These are phyloP conservation scores for Globodera ellingtonae DNA, from an alignment of 1,140 invertebrate genomes.

Conservation along the genomic window DNA sequence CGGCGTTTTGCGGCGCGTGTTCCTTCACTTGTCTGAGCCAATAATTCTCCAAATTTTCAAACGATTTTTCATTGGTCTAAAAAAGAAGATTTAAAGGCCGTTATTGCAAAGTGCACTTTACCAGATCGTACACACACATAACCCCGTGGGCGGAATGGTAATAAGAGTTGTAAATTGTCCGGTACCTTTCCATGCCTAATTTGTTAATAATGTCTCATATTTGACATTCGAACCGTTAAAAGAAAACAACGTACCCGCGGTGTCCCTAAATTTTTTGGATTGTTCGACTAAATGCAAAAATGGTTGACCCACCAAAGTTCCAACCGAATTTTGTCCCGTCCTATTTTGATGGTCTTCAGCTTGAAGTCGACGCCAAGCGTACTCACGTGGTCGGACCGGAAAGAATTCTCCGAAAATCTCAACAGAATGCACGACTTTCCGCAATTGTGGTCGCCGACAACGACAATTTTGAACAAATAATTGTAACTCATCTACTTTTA, in stretches of 20 bases:
- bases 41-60: slow-evolving; percentile 65
- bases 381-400: slow-evolving; percentile 61
- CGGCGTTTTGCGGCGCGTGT: slow-evolving; percentile 62
- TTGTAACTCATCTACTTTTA: slow-evolving; percentile 60
- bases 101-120: slow-evolving; percentile 11
- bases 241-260: slow-evolving; percentile 54
- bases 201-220: too few species aligned
- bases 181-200: slow-evolving; percentile 23
- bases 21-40: slow-evolving; percentile 63
- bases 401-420: slow-evolving; percentile 63
- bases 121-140: slow-evolving; percentile 64
- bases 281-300: not conserved
- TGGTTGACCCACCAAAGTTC: slow-evolving; percentile 44
- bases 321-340: slow-evolving; percentile 58
- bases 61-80: slow-evolving; percentile 56
- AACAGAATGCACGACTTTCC: slow-evolving; percentile 62
- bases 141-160: slow-evolving; percentile 65
- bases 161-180: slow-evolving; percentile 65
- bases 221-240: too few species aligned
- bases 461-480: slow-evolving; percentile 65
- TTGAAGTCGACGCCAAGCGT: slow-evolving; percentile 65
- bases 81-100: not conserved
- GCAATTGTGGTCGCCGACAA: slow-evolving; percentile 64
- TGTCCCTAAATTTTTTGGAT: slow-evolving; percentile 40
- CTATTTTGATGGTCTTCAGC: slow-evolving; percentile 64